Evolutionary conservation across 2,797 vertebrate species (phyloP).

Genomic region (Decapterus maruadsi): DNA sequence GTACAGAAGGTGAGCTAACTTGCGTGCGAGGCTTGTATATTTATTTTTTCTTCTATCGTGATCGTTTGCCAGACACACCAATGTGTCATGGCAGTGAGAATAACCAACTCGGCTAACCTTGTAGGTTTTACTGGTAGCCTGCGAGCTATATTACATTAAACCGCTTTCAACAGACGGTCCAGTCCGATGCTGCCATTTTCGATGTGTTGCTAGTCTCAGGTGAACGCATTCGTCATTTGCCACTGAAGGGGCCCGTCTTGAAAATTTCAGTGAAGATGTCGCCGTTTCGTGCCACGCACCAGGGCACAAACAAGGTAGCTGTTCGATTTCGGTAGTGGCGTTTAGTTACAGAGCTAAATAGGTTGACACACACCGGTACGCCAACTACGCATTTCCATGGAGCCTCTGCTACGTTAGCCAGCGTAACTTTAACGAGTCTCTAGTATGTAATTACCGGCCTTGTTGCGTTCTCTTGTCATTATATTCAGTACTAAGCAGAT

Average conservation of each 20-base stretch:
- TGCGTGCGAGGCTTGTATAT: constrained; percentile 23
- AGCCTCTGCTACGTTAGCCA: constrained; percentile 73
- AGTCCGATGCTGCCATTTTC: constrained; percentile 76
- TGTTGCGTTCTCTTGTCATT: background rate
- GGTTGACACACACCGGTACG: constrained; percentile 73
- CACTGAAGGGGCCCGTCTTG: background rate
- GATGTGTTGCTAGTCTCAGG: constrained; percentile 54
- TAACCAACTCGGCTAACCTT: constrained; percentile 49
- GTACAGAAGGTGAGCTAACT: constrained; percentile 38
- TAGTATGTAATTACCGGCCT: constrained; percentile 7
- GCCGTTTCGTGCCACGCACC: constrained; percentile 2
- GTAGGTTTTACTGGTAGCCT: constrained; percentile 51
- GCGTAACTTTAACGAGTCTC: constrained; percentile 59
- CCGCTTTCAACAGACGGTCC: constrained; percentile 55
- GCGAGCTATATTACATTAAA: constrained; percentile 67
- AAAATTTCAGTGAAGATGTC: background rate
- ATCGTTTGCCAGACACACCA: constrained; percentile 35
- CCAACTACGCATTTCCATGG: constrained; percentile 84
- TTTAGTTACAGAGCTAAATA: constrained; percentile 49
- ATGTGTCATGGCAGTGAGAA: constrained; percentile 52
- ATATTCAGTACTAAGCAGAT: background rate
- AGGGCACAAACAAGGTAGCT: constrained; percentile 16
- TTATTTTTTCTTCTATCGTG: constrained; percentile 43
- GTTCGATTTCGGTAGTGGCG: constrained; percentile 11
- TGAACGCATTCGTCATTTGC: constrained; percentile 40